Percentiles rank a stretch among this genome's conserved stretches.
phyloP scores from a whole-genome alignment of 2,888 invertebrate species.

The Dasysyrphus albostriatus region DNA sequence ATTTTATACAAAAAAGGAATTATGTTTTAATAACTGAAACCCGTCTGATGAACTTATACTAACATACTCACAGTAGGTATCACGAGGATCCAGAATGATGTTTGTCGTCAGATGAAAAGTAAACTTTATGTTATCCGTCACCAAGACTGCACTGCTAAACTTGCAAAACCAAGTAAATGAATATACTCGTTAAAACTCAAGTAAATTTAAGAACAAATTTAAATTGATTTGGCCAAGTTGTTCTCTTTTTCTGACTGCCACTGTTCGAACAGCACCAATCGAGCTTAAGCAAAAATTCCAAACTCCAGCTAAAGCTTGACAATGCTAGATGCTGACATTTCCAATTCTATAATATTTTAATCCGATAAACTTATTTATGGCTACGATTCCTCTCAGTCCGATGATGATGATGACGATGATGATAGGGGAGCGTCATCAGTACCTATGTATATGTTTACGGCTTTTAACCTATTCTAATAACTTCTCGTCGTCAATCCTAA shows the following conservation, averaged over 20 bases:
- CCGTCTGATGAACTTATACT: no score
- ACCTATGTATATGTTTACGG: not conserved
- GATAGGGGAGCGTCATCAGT: slow-evolving; percentile 61
- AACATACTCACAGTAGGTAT: no score
- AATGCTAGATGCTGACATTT: slow-evolving; percentile 75
- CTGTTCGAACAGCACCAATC: slow-evolving; percentile 30
- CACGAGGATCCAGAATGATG: no score
- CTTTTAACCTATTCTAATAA: slow-evolving; percentile 54
- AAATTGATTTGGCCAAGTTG: not conserved
- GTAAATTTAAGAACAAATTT: not conserved
- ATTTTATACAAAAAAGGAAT: no score
- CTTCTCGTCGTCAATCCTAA: slow-evolving; percentile 31
- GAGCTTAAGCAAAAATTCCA: slow-evolving; percentile 56
- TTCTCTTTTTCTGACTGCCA: slow-evolving; percentile 24
- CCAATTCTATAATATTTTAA: slow-evolving; percentile 72
- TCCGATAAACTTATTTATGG: slow-evolving; percentile 74
- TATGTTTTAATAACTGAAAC: no score
- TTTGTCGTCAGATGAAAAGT: no score
- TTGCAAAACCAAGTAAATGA: no score
- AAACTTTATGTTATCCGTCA: no score
- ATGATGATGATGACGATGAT: slow-evolving; percentile 41
- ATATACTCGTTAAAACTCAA: no score
- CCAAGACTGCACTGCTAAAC: no score
- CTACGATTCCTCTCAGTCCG: slow-evolving; percentile 58
- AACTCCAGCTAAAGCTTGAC: slow-evolving; percentile 71